Base-by-base conservation (phyloP, 2,113 vertebrate species). In the Pituophis catenifer region DNA sequence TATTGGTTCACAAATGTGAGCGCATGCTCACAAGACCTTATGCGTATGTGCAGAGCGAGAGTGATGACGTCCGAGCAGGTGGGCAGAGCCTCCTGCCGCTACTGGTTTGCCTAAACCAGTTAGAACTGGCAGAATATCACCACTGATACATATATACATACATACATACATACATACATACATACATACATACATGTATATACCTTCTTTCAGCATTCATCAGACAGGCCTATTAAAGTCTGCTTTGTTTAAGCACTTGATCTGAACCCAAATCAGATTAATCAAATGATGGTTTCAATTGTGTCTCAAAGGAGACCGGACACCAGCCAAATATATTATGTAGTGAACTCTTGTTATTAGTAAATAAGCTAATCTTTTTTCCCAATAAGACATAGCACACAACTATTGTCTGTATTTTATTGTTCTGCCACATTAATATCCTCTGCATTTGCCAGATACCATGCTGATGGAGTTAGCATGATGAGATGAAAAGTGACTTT, bases 401-500 rank as follows among this genome's bases (percentile, higher is more conserved):
- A 93, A 89, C 57, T 53, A 58, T 1, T 53, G 57, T 89, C 24
- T 59, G 81, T 86, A 88, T 94, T 93, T 95, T 91, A 90, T 94
- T 93, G 94, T 90, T 58, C 33, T 81, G 89, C 81, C 89, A 44
- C 15, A 48, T 89, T 88, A 81, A 86, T 89, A 12, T 87, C 0
- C 0, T 95, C 59, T 81, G 93, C 62, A 55, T 89, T 97, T 94
- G 90, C 44, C 3, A 54, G 57, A n/a, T 87, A 57, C 94, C 88
- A 89, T 55, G 86, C 12, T 92, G 86, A 87, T 91, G 29, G 50
- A 94, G 75, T 57, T 93, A 48, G 90, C 81, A 94, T 94, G 94
- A 95, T 86, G 93, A 96, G 93, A 93, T 95, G 89, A 95, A 93
- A 93, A 95, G 86, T 89, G 94, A 94, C 94, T 96, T 93, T 92